phyloP scores from a whole-genome alignment of 2,797 vertebrate species.

The Anomalospiza imberbis region DNA sequence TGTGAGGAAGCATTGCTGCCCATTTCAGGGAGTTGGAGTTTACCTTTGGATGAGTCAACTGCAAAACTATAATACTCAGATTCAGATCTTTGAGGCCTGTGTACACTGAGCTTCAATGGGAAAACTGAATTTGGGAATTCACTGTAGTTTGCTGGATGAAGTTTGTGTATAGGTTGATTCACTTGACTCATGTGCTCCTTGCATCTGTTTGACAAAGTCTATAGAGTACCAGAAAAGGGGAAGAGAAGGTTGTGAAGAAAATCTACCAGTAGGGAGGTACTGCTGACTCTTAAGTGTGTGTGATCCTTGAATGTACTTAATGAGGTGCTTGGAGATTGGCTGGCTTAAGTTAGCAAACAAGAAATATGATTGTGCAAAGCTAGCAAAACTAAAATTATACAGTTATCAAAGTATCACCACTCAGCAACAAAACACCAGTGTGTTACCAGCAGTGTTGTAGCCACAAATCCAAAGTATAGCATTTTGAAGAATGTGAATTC shows the following conservation, averaged over 20 bases:
- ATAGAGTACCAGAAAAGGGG: background rate
- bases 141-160: background rate
- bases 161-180: background rate
- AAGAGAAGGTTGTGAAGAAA: background rate
- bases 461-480: background rate
- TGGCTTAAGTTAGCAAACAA: background rate
- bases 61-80: background rate
- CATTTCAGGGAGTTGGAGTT: background rate
- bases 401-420: background rate
- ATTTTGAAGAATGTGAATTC: background rate
- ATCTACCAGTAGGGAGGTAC: background rate
- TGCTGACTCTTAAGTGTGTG: background rate
- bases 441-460: background rate
- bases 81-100: background rate
- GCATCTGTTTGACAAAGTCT: background rate
- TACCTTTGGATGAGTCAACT: background rate
- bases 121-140: background rate
- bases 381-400: background rate
- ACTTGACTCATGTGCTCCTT: background rate
- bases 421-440: background rate
- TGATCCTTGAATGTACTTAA: background rate
- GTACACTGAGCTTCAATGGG: accelerated
- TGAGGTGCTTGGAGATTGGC: background rate
- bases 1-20: background rate
- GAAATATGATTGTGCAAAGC: background rate